These are phyloP conservation scores for Phrixothrix hirtus DNA, from an alignment of 2,888 invertebrate genomes.

Conservation along the genomic window DNA sequence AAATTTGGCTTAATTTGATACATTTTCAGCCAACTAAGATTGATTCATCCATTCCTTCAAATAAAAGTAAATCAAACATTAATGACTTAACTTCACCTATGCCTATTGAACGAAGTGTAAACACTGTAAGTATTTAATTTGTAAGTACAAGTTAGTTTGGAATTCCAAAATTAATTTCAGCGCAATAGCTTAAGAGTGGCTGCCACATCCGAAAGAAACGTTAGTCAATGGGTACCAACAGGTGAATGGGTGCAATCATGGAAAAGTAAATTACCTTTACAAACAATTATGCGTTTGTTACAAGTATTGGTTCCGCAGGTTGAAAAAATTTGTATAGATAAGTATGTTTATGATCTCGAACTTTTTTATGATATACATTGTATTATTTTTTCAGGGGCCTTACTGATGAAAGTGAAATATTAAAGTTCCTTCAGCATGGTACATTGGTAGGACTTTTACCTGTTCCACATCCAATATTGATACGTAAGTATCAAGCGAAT, in stretches of 20 bases:
- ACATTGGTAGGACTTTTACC: constrained; percentile 96
- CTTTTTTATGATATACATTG: neutral
- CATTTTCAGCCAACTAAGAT: constrained; percentile 2
- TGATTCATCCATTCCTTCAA: constrained; percentile 3
- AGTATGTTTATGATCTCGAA: constrained; percentile 61
- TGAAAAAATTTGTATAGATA: constrained; percentile 99
- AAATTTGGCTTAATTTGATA: neutral
- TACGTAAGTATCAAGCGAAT: constrained; percentile 98
- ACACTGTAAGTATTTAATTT: constrained; percentile 44
- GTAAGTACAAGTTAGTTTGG: too few relatives aligned
- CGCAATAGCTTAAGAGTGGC: constrained; percentile 67
- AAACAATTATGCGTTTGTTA: constrained; percentile 97
- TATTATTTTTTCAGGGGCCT: constrained; percentile 71
- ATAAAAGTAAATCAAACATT: constrained; percentile 8
- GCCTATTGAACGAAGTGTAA: constrained; percentile 44
- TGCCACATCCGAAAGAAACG: constrained; percentile 48
- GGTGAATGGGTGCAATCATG: constrained; percentile 95
- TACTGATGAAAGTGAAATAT: constrained; percentile 98
- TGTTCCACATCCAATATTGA: constrained; percentile 98
- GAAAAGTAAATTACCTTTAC: constrained; percentile 95
- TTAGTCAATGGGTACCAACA: constrained; percentile 80
- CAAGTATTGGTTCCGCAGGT: constrained; percentile 99
- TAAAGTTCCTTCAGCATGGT: constrained; percentile 98
- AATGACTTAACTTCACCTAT: constrained; percentile 5
- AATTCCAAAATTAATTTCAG: too few relatives aligned